Evolutionary conservation across 2,797 vertebrate genomes (phyloP).

Genomic region (Podarcis siculus): DNA sequence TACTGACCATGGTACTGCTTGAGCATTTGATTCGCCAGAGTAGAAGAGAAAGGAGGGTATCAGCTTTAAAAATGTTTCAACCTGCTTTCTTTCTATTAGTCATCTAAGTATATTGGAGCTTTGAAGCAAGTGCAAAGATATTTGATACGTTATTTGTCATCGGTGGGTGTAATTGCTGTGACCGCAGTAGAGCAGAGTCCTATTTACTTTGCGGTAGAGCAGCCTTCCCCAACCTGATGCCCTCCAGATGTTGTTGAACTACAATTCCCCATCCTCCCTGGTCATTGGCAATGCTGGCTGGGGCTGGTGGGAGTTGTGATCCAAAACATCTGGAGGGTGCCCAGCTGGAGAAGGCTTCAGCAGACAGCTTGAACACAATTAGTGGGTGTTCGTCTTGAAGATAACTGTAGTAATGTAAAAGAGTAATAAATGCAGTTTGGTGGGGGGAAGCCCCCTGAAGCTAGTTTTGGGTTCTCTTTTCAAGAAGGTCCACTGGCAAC

Average conservation of each 20-base stretch:
- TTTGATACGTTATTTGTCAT: background rate
- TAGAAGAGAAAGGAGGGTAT: background rate
- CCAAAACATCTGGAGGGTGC: background rate
- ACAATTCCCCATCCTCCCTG: background rate
- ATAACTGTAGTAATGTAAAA: conserved; percentile 5
- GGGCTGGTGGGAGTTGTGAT: background rate
- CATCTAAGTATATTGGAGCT: background rate
- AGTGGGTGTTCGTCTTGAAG: background rate
- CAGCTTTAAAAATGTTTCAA: background rate
- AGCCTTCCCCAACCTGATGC: background rate
- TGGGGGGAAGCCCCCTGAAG: background rate
- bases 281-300: background rate
- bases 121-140: background rate
- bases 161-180: background rate
- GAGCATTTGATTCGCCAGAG: background rate
- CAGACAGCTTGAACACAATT: background rate
- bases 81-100: background rate
- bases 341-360: background rate
- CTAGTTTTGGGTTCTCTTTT: background rate
- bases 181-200: background rate
- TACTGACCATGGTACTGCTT: conserved; percentile 20
- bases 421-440: background rate
- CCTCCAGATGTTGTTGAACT: background rate
- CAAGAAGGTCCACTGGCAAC: conserved; percentile 4
- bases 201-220: background rate